A percentile compares a stretch with the other conserved stretches of the same genome.
Evolutionary conservation across 2,888 invertebrate genomes (phyloP).

Genomic region (Flabesymbios commensalis): DNA sequence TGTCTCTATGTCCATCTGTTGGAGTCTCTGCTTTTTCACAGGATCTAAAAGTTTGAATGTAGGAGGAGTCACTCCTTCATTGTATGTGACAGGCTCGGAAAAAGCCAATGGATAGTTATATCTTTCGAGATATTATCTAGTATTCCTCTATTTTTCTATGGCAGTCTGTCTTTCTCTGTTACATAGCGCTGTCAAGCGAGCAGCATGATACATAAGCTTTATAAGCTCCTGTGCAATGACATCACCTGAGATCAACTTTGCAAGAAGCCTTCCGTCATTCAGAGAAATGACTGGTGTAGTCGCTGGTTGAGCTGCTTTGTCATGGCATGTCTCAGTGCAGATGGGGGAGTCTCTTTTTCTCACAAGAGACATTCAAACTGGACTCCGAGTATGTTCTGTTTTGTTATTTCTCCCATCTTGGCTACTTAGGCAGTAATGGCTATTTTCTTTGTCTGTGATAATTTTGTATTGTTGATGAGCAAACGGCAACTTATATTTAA

Average conservation of each 20-base stretch:
- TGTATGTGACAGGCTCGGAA: slow-evolving; percentile 11
- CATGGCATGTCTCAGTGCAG: neutral
- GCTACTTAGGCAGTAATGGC: no score
- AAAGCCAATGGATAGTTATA: slow-evolving; percentile 8
- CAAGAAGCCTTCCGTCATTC: slow-evolving; percentile 1
- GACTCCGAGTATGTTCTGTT: no score
- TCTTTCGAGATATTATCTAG: no score
- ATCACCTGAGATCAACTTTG: slow-evolving; percentile 1
- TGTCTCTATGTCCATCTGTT: slow-evolving; percentile 22
- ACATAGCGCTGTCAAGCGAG: neutral
- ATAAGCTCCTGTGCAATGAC: slow-evolving; percentile 5
- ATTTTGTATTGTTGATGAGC: no score
- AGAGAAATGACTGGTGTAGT: neutral
- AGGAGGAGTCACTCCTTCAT: neutral
- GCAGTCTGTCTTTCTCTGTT: neutral
- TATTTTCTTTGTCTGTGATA: no score
- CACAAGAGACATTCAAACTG: neutral
- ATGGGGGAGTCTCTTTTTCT: neutral
- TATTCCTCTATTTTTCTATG: no score
- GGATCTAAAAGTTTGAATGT: slow-evolving; percentile 4
- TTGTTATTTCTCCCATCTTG: no score
- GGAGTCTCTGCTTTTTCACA: slow-evolving; percentile 19
- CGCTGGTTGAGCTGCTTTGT: neutral
- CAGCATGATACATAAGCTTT: slow-evolving; percentile 4
- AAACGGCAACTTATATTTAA: no score